Evolutionary conservation across 1,140 invertebrate species (phyloP).

Genomic region (Diuraphis noxia): DNA sequence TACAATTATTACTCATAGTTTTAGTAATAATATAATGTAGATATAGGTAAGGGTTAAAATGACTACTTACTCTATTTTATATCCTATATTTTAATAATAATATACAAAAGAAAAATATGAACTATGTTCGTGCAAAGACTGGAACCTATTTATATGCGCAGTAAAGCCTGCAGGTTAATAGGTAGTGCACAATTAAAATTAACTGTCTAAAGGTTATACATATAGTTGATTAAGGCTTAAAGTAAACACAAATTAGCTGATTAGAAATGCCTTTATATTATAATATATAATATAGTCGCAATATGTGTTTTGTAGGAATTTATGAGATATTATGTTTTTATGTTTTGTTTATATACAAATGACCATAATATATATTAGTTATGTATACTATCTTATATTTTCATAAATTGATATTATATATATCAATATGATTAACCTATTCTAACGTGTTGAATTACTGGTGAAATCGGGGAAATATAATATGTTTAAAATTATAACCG

Average conservation of each 20-base stretch:
- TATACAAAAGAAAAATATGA: not conserved
- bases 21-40: not conserved
- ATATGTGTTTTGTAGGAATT: not conserved
- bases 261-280: conserved; percentile 35
- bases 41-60: not conserved
- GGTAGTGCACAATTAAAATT: conserved; percentile 12
- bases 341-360: not conserved
- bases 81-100: not conserved
- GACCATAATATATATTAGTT: not conserved
- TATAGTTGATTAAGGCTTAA: conserved; percentile 24
- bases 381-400: not conserved
- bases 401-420: not conserved
- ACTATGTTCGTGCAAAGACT: not conserved
- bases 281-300: not conserved
- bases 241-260: conserved; percentile 27
- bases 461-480: not conserved
- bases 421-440: not conserved
- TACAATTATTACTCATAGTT: too few species aligned
- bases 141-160: not conserved
- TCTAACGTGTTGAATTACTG: not conserved
- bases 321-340: not conserved
- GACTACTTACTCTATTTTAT: not conserved
- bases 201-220: conserved; percentile 32
- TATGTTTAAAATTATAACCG: not conserved
- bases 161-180: conserved; percentile 32